These are phyloP conservation scores for Malthinus flaveolus DNA, from an alignment of 2,888 invertebrate species.

Conservation along the genomic window DNA sequence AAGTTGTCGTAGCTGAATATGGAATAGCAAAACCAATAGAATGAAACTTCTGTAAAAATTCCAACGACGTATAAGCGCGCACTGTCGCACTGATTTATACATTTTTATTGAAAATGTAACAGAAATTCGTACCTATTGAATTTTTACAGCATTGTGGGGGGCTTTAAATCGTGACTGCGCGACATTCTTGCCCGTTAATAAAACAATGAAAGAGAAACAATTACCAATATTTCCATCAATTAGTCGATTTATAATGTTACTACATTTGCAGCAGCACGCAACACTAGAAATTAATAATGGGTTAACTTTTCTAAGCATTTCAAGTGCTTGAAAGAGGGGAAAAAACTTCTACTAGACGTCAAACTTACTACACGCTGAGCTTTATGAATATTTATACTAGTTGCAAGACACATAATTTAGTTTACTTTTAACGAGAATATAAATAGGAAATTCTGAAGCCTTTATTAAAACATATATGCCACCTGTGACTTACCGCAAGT, in stretches of 20 bases:
- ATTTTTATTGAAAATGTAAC: no score
- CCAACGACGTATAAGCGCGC: no score
- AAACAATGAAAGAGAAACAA: neutral
- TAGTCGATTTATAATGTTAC: constrained; percentile 16
- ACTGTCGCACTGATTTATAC: no score
- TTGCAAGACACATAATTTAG: constrained; percentile 18
- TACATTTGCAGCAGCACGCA: constrained; percentile 25
- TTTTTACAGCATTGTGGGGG: constrained; percentile 26
- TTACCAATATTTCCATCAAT: constrained; percentile 19
- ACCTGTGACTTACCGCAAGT: neutral
- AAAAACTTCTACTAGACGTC: constrained; percentile 20
- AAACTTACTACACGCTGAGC: constrained; percentile 20
- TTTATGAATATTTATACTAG: constrained; percentile 27
- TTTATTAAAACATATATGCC: constrained; percentile 5
- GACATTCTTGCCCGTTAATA: no score
- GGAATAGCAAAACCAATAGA: neutral
- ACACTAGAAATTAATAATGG: constrained; percentile 13
- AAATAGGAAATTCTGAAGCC: constrained; percentile 17
- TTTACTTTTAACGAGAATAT: constrained; percentile 26
- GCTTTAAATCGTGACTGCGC: no score
- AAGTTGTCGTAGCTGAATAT: neutral
- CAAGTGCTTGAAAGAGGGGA: constrained; percentile 1
- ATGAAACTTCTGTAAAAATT: no score
- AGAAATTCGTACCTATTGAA: neutral
- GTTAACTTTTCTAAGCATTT: constrained; percentile 15